Evolutionary conservation across 1,140 invertebrate species (phyloP), one percentile per base, ranked within the genome.

Genomic region (Mactra quadrangularis): DNA sequence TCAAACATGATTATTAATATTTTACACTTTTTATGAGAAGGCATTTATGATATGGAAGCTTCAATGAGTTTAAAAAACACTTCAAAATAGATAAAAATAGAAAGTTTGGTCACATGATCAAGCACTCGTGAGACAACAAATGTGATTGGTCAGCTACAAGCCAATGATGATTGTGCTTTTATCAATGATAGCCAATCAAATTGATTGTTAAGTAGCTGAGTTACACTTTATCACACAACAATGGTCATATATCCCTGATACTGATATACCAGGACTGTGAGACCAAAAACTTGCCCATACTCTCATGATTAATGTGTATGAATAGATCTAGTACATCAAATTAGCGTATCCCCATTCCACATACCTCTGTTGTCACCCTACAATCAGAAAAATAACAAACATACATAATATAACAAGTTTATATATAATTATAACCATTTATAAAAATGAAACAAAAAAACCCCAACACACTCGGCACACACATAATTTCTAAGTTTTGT

Each of bases 311-410:
- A 62, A 50, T 47, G 45, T 76, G 27, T 62, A 22, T 47, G 50
- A 50, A 47, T 27, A 29, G 38, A 76, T 29, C 38, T 11, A 47
- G 59, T 33, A n/a, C 55, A 64, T 41, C 38, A 41, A 41, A 50
- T 66, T 82, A 82, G 79, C 79, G 79, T 64, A 82, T 82, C 70
- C 79, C 79, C 79, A 82, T 66, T 45, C 79, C 79, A 27, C 79
- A 82, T 17, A 82, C 79, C 50, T 82, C 79, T 41, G 79, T 72
- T 27, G 79, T 82, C 41, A 82, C 71, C 79, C 79, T 82, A 82
- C 17, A 82, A 82, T 45, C 72, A 75, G 72, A 75, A 75, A 68
- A 75, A 47, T 31, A 75, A 55, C 72, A 75, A 19, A 41, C 27
- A 31, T 25, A 72, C 70, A 76, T 76, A 15, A 76, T 59, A 59